phyloP scores from a whole-genome alignment of 2,797 vertebrate species.

The Aselliscus stoliczkanus region DNA sequence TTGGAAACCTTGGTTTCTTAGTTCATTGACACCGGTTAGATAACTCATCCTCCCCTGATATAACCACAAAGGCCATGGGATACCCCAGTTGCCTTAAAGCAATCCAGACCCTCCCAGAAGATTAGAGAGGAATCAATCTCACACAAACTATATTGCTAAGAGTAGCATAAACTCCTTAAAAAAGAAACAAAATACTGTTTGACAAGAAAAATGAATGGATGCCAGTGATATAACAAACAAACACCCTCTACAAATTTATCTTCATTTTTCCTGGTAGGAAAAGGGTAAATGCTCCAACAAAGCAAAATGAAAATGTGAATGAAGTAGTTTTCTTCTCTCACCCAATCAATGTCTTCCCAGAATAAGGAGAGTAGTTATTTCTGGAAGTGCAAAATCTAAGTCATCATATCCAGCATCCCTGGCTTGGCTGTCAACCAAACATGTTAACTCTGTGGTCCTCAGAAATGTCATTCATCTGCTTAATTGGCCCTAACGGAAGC shows the following conservation, averaged over 20 bases:
- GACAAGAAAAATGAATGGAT: not conserved
- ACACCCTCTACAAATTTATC: not conserved
- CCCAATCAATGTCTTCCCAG: not conserved
- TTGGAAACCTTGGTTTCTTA: not conserved
- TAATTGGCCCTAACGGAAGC: constrained; percentile 81
- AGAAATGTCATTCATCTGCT: constrained; percentile 74
- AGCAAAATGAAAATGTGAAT: constrained; percentile 72
- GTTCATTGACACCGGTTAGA: too few relatives aligned
- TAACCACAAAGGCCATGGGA: not conserved
- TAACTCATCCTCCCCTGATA: too few relatives aligned
- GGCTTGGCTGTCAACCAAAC: not conserved
- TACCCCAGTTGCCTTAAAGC: not conserved
- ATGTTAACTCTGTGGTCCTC: constrained; percentile 58
- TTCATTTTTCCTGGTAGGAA: not conserved
- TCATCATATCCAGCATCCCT: constrained; percentile 51
- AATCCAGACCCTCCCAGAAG: not conserved
- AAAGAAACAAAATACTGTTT: not conserved
- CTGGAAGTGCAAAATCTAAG: constrained; percentile 43
- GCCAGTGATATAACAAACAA: not conserved
- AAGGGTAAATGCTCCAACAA: not conserved
- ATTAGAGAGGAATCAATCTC: not conserved
- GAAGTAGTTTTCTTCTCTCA: constrained; percentile 46
- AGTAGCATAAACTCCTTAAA: not conserved
- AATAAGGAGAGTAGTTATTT: constrained; percentile 53
- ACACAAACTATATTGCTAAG: not conserved